These are phyloP conservation scores for Mola mola DNA, from an alignment of 2,113 vertebrate species.

Conservation along the genomic window DNA sequence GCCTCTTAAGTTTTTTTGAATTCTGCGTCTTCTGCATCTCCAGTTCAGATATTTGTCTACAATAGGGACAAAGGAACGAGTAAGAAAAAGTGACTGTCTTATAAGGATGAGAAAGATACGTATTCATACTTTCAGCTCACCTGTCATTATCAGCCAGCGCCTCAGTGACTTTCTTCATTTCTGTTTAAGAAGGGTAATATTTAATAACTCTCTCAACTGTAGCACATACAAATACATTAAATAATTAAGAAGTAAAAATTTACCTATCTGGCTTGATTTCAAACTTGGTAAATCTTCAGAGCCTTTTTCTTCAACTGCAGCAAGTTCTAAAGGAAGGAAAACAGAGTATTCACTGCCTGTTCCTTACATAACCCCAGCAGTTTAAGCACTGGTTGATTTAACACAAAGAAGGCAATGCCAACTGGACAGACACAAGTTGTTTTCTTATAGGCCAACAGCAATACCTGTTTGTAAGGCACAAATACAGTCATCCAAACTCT, in stretches of 20 bases:
- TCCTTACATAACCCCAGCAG: no score
- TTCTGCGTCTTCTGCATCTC: conserved; percentile 61
- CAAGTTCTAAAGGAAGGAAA: conserved; percentile 66
- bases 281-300: conserved; percentile 56
- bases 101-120: no score
- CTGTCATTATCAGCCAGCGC: conserved; percentile 57
- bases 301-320: conserved; percentile 61
- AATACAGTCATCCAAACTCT: conserved; percentile 73
- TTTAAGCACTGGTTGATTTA: no score
- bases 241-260: not conserved
- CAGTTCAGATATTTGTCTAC: conserved; percentile 71
- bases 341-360: no score
- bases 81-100: no score
- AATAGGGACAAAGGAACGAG: not conserved
- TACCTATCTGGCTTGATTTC: conserved; percentile 71
- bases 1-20: conserved; percentile 52
- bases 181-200: conserved; percentile 34
- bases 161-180: conserved; percentile 60
- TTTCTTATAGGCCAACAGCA: not conserved
- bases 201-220: not conserved
- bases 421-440: no score
- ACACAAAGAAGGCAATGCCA: no score
- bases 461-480: conserved; percentile 73
- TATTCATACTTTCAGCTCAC: conserved; percentile 53
- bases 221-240: not conserved